Base-by-base conservation (phyloP, 2,113 vertebrate genomes). In the Sisor rabdophorus region DNA sequence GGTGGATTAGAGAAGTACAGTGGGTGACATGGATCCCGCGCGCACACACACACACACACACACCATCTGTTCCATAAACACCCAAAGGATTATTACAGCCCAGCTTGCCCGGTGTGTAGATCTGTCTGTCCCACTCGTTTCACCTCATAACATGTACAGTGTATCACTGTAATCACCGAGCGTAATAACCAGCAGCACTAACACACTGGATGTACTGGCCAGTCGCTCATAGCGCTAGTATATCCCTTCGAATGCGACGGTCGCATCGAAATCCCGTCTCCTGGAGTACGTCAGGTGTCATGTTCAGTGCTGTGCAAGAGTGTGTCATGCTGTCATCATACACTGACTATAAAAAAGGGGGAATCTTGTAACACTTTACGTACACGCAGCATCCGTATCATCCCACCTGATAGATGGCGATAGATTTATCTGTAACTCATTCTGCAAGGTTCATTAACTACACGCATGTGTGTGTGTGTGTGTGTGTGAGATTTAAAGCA, bases 21-120 rank as follows among this genome's bases (percentile, higher is more conserved):
- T 70, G 70, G 28, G 65, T 72, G 73, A 58, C 64, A 79, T 63
- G 63, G 75, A 32, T n/a, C 64, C 11, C 30, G 32, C 40, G 22
- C 52, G 75, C 58, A 78, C 32, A 52, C 81, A 78, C 80, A 32
- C 79, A 75, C 72, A 72, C 67, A 80, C 68, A 68, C 68, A 64
- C 75, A 79, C 90, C 89, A 91, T 91, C 90, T 91, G 90, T 87
- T 85, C 83, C 81, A 88, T 84, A 86, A 87, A 88, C 85, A 88
- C 80, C 65, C 82, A 82, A 80, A 81, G 86, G 90, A 90, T 88
- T 91, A 90, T 80, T 82, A 72, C 71, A 83, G 56, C 78, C 82
- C 73, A 84, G 83, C 79, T 85, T 81, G 83, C 80, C 71, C 68
- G 65, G 52, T 72, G 79, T 82, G 79, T 76, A 60, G 26, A 73